Evolutionary conservation across 2,888 invertebrate species (phyloP), one percentile per base, ranked within the genome.

Genomic region (Cenopis cana): DNA sequence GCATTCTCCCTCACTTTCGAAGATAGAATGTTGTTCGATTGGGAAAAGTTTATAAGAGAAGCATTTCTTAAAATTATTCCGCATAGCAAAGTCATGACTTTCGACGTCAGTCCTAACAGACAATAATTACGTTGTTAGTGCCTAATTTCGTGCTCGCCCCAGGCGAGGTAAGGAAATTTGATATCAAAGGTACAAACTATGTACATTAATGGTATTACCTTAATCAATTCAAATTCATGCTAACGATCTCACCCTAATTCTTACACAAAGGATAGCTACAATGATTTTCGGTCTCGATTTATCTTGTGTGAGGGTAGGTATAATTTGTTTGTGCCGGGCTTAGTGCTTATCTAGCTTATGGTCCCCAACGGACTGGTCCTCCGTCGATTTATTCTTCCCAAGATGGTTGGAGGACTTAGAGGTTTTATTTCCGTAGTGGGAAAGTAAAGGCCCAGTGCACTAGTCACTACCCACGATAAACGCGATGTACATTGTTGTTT

Each of bases 161-260:
- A 33, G 41, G 60, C 64, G 55, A 61, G 29, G 41, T 68, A 49
- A 64, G 50, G 50, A 20, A 52, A 54, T 61, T 61, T 61, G 55
- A 61, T 68, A 55, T 33, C 36, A 62, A 68, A 62, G 62, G 56
- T 64, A 56, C 54, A 50, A 61, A 62, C 69, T 49, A 46, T 46
- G 46, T 46, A 62, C 56, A 56, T 33, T 57, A 57, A 56, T 57
- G 24, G 50, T 46, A 38, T 69, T 69, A 64, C 69, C 69, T 56
- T 69, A 69, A 69, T 69, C 69, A 62, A 62, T 69, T 69, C 62
- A 69, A 69, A 69, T 62, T 69, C 69, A 69, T 62, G 36, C 69
- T 64, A 69, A 69, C 56, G 69, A 64, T 56, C 62, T 69, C 49
- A 55, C 46, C 36, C 55, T 50, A 50, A 24, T 41, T 55, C 41